Conservation (phyloP, 2,888 invertebrate genomes). For the Heterodera filipjevi region DNA sequence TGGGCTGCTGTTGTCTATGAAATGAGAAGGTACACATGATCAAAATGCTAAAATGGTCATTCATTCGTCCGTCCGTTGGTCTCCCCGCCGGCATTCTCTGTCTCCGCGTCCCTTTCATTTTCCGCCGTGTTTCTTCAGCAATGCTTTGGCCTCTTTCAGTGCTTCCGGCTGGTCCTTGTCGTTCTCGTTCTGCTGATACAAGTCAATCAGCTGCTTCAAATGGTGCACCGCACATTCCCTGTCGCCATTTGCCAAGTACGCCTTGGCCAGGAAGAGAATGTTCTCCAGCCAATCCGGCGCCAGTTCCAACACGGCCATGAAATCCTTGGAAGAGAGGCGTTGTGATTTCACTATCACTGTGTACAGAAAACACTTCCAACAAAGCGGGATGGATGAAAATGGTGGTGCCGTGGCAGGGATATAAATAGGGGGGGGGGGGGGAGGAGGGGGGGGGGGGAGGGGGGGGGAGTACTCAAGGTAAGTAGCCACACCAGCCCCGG, state of each 20-base stretch:
- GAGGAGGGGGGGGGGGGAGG: no score
- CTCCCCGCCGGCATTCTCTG: no score
- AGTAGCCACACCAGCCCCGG: no score
- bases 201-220: conserved; percentile 45
- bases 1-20: no score
- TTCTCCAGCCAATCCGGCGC: conserved; percentile 67
- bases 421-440: no score
- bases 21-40: no score
- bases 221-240: conserved; percentile 51
- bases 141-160: conserved; percentile 38
- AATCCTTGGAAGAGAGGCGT: conserved; percentile 9
- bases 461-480: no score
- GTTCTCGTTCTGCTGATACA: conserved; percentile 36
- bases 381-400: no score
- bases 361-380: no score
- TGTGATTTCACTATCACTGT: not conserved
- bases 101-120: not conserved
- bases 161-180: conserved; percentile 31
- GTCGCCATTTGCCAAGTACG: conserved; percentile 52
- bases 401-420: no score
- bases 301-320: conserved; percentile 5
- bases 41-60: no score
- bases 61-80: no score
- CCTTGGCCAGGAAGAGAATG: conserved; percentile 66
- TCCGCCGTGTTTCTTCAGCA: conserved; percentile 36